phyloP scores from a whole-genome alignment of 2,888 invertebrate genomes.

The Plusia festucae region DNA sequence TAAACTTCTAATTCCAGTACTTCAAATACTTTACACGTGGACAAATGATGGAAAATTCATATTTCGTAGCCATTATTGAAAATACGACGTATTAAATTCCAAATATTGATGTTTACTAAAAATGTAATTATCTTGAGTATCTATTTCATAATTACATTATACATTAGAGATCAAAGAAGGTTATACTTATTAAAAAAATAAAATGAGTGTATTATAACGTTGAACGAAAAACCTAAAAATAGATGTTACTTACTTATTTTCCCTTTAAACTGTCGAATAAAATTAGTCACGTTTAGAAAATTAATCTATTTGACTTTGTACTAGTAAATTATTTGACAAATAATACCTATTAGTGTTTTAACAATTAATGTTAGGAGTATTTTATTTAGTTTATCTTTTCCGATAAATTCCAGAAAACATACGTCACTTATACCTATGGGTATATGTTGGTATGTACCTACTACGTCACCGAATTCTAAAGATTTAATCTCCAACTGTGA shows the following conservation, averaged over 20 bases:
- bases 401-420: neutral
- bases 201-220: slow-evolving; percentile 20
- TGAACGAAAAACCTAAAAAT: neutral
- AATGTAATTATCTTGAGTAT: slow-evolving; percentile 26
- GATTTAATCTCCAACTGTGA: slow-evolving; percentile 73
- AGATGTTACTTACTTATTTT: neutral
- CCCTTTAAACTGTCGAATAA: neutral
- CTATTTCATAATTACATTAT: slow-evolving; percentile 25
- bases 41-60: too few species aligned
- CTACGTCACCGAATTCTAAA: slow-evolving; percentile 49
- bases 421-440: neutral
- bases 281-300: neutral
- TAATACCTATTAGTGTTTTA: too few species aligned
- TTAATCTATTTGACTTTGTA: too few species aligned
- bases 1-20: too few species aligned
- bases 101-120: slow-evolving; percentile 1
- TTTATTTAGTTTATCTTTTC: neutral
- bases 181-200: slow-evolving; percentile 13
- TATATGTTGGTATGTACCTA: slow-evolving; percentile 22
- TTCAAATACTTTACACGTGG: too few species aligned
- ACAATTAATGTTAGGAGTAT: too few species aligned
- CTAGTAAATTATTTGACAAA: too few species aligned
- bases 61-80: too few species aligned
- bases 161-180: slow-evolving; percentile 28
- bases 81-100: neutral